phyloP scores from a whole-genome alignment of 2,888 invertebrate species.

The Parascotia fuliginaria region DNA sequence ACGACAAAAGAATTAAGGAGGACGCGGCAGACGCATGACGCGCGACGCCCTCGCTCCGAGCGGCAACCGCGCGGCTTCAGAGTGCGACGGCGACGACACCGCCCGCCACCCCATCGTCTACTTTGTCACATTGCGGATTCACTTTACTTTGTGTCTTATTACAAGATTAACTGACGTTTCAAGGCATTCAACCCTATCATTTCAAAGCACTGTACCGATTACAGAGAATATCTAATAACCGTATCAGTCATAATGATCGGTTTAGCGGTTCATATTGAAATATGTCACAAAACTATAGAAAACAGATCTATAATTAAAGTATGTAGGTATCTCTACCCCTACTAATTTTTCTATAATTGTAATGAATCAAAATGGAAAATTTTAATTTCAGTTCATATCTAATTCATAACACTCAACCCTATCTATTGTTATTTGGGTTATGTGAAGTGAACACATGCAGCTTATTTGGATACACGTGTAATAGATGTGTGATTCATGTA shows the following conservation, averaged over 20 bases:
- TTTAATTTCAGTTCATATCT: slow-evolving; percentile 49
- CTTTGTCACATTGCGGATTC: slow-evolving; percentile 64
- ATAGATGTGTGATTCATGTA: slow-evolving; percentile 82
- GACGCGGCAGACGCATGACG: slow-evolving; percentile 40
- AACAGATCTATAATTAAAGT: slow-evolving; percentile 35
- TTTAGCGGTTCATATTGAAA: slow-evolving; percentile 10
- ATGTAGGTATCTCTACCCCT: slow-evolving; percentile 11
- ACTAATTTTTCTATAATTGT: slow-evolving; percentile 20
- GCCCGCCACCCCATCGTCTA: slow-evolving; percentile 40
- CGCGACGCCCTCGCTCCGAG: slow-evolving; percentile 21
- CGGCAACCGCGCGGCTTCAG: slow-evolving; percentile 11
- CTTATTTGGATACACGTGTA: slow-evolving; percentile 73
- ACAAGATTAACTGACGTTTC: slow-evolving; percentile 71
- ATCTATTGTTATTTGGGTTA: slow-evolving; percentile 71
- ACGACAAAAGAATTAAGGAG: slow-evolving; percentile 83
- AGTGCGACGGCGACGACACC: slow-evolving; percentile 53
- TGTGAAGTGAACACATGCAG: slow-evolving; percentile 79
- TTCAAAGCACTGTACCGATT: slow-evolving; percentile 42
- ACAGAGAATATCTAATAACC: slow-evolving; percentile 23
- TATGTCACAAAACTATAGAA: slow-evolving; percentile 21
- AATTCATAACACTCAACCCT: slow-evolving; percentile 67
- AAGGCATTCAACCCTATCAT: slow-evolving; percentile 57
- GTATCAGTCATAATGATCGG: slow-evolving; percentile 7
- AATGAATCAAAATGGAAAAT: slow-evolving; percentile 34
- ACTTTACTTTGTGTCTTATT: slow-evolving; percentile 74